Conservation (phyloP, 2,888 invertebrate species). For the Patella ulyssiponensis region DNA sequence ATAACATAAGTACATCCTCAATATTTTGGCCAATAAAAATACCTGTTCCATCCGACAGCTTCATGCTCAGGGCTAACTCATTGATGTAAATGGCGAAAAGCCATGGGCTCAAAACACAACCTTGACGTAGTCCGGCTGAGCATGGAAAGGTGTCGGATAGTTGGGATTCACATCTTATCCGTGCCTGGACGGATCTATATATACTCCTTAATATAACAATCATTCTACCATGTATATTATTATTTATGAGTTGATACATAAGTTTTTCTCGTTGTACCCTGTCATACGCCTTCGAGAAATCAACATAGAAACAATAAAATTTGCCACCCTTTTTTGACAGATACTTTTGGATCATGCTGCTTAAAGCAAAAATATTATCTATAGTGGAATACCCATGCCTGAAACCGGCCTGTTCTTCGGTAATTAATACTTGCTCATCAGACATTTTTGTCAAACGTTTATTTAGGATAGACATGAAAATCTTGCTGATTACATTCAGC, state of each 20-base stretch:
- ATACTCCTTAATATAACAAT: not conserved
- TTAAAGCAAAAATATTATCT: not conserved
- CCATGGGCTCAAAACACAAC: conserved; percentile 2
- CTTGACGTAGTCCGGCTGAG: not conserved
- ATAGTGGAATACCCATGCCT: conserved; percentile 1
- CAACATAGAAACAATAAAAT: conserved; percentile 1
- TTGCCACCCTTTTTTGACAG: conserved; percentile 1
- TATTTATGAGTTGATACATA: not conserved
- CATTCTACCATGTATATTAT: conserved; percentile 6
- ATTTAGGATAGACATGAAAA: not conserved
- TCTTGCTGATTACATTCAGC: not conserved
- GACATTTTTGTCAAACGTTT: not conserved
- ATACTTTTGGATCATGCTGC: not conserved
- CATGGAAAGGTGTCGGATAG: not conserved
- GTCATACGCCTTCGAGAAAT: conserved; percentile 1
- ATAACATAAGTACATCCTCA: not conserved
- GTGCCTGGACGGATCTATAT: not conserved
- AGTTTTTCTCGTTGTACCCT: not conserved
- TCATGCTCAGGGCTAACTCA: not conserved
- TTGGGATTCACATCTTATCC: not conserved
- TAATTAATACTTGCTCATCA: not conserved
- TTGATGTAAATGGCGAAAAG: conserved; percentile 6
- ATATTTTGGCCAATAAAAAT: not conserved
- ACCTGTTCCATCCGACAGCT: not conserved
- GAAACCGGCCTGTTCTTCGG: conserved; percentile 4